Conservation (phyloP, 1,140 invertebrate genomes). For the Cyclargus thomasi region DNA sequence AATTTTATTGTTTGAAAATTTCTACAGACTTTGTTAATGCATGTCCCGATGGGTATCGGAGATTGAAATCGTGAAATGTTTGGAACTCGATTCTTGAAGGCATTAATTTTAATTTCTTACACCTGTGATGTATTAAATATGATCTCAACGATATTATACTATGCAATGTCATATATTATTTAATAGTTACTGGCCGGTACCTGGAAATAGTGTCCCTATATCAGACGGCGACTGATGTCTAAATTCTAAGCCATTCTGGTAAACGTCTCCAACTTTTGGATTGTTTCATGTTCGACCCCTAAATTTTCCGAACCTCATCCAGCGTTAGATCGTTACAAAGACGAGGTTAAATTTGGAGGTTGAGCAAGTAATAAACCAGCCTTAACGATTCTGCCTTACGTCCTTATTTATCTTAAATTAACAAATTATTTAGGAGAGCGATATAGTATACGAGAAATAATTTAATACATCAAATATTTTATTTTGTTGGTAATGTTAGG, state of each 20-base stretch:
- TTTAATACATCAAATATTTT: conserved; percentile 65
- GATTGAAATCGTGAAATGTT: conserved; percentile 22
- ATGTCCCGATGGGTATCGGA: conserved; percentile 1
- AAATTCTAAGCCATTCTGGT: no score
- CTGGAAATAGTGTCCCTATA: conserved; percentile 42
- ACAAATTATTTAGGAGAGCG: conserved; percentile 18
- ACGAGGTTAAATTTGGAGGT: no score
- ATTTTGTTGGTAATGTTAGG: conserved; percentile 32
- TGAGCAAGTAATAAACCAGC: no score
- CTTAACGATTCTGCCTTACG: background rate
- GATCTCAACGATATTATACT: conserved; percentile 74
- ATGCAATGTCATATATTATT: conserved; percentile 69
- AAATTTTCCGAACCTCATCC: no score
- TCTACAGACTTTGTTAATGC: conserved; percentile 37
- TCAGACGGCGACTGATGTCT: background rate
- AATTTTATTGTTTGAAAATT: conserved; percentile 41
- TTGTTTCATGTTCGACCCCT: no score
- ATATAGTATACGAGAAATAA: conserved; percentile 52
- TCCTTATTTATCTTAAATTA: background rate
- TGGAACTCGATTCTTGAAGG: conserved; percentile 16
- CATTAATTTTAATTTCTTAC: conserved; percentile 59
- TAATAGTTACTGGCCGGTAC: conserved; percentile 31
- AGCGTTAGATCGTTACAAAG: no score
- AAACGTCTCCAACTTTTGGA: no score
- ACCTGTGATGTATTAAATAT: conserved; percentile 76